Percentiles rank a stretch among this genome's conserved stretches.
Conservation (phyloP, 2,113 vertebrate genomes). For the Leucoraja erinaceus region DNA sequence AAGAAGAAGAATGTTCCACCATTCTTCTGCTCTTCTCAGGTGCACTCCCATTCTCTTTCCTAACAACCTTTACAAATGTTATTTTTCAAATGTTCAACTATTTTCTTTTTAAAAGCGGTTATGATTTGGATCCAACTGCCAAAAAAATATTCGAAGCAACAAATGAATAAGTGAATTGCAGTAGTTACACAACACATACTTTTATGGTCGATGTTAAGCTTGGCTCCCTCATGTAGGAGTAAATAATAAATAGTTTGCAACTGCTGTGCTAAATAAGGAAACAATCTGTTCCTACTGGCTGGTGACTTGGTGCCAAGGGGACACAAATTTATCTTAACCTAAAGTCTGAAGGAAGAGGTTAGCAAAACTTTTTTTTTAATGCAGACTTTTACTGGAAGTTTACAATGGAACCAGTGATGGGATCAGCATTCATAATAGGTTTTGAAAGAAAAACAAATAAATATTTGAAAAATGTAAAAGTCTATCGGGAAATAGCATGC, state of each 20-base stretch:
- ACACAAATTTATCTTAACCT: background rate
- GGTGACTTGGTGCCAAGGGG: background rate
- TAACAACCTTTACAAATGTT: background rate
- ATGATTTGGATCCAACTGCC: background rate
- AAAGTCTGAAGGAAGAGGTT: background rate
- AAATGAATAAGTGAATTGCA: background rate
- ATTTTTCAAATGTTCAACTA: background rate
- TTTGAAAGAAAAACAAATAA: background rate
- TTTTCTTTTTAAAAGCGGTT: background rate
- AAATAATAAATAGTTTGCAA: background rate
- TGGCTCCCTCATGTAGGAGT: background rate
- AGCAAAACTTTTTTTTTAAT: background rate
- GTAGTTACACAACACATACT: background rate
- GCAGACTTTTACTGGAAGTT: background rate
- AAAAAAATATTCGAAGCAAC: background rate
- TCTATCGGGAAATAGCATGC: background rate
- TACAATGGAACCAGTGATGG: background rate
- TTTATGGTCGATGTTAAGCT: background rate
- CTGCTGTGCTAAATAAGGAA: background rate
- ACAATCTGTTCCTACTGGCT: background rate
- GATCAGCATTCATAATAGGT: background rate
- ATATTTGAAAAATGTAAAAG: background rate
- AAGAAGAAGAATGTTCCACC: background rate
- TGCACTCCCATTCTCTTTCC: background rate
- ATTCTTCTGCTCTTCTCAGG: background rate